Evolutionary conservation across 2,797 vertebrate genomes (phyloP).

Genomic region (Myioborus melanocephalus): DNA sequence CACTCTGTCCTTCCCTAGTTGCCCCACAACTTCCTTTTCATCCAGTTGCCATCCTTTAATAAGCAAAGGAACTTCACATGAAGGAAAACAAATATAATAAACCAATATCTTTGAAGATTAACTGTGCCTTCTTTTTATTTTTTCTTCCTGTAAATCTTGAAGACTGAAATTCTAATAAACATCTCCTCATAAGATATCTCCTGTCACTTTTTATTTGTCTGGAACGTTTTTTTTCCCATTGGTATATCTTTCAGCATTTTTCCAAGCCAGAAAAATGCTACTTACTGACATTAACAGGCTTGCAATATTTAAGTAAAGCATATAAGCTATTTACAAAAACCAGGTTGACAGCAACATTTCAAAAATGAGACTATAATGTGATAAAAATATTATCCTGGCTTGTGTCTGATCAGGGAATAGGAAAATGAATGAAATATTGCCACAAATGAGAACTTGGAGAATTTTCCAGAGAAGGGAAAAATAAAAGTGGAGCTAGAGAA

Average conservation of each 20-base stretch:
- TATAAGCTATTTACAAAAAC: slow-evolving; percentile 27
- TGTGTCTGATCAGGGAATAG: neutral
- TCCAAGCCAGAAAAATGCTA: neutral
- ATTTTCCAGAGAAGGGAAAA: neutral
- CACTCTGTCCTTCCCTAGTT: neutral
- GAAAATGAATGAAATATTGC: neutral
- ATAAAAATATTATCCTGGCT: neutral
- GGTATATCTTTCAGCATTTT: neutral
- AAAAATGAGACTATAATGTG: slow-evolving; percentile 21
- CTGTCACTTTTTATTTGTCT: slow-evolving; percentile 47
- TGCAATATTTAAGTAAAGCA: slow-evolving; percentile 41
- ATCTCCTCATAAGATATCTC: slow-evolving; percentile 22
- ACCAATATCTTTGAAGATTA: slow-evolving; percentile 27
- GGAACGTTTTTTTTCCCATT: slow-evolving; percentile 16
- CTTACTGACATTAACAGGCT: neutral
- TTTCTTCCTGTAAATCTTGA: neutral
- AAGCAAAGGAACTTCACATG: slow-evolving; percentile 17
- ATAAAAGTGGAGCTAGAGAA: neutral
- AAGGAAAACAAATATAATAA: slow-evolving; percentile 16
- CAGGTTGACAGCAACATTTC: neutral
- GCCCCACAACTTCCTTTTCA: neutral
- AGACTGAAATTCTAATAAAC: slow-evolving; percentile 21
- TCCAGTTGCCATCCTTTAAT: neutral
- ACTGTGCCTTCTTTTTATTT: neutral
- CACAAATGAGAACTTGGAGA: neutral